Percentiles rank a stretch among this genome's conserved stretches.
phyloP scores from a whole-genome alignment of 53 echinoderm and acorn worm species.

The Crossaster papposus region DNA sequence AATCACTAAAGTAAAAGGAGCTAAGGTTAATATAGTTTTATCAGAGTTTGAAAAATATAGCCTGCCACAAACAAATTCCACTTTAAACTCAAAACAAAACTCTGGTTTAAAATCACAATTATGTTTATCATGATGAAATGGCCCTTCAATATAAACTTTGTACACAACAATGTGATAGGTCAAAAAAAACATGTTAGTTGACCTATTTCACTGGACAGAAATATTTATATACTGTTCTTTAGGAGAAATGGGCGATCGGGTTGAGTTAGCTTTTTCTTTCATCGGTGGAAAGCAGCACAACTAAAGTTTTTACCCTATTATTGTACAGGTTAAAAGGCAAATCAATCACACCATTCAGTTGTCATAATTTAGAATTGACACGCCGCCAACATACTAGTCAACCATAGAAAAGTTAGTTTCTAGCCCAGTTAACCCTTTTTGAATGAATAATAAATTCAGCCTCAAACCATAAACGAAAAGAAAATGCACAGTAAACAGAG shows the following conservation, averaged over 20 bases:
- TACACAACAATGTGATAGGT: too few relatives aligned
- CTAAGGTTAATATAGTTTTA: too few relatives aligned
- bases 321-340: not conserved
- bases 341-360: conserved; percentile 3
- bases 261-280: not conserved
- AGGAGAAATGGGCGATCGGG: not conserved
- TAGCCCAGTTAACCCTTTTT: not conserved
- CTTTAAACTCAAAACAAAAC: too few relatives aligned
- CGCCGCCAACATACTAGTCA: not conserved
- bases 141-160: too few relatives aligned
- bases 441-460: not conserved
- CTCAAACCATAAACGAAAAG: not conserved
- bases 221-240: not conserved
- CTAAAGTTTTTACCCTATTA: not conserved
- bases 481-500: too few relatives aligned
- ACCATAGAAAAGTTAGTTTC: not conserved
- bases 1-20: too few relatives aligned
- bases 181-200: too few relatives aligned
- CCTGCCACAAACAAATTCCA: too few relatives aligned
- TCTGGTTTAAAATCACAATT: too few relatives aligned
- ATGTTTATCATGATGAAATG: too few relatives aligned
- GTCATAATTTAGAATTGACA: not conserved
- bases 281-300: not conserved
- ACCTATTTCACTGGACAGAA: too few relatives aligned
- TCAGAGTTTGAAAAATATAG: too few relatives aligned